Evolutionary conservation across 2,888 invertebrate species (phyloP).

Genomic region (Dicranocentrus wangi): DNA sequence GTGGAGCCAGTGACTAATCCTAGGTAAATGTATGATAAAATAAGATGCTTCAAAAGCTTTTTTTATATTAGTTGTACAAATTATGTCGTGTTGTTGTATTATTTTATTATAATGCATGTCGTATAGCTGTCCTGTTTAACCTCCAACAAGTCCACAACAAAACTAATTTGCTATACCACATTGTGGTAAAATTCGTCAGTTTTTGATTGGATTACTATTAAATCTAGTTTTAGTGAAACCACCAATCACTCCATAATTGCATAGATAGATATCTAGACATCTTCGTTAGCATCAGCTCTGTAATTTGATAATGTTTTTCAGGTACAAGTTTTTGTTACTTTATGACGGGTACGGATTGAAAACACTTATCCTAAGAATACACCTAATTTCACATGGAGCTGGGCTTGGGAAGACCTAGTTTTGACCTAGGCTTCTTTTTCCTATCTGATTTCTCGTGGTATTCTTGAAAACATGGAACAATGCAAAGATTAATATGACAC

Average conservation of each 20-base stretch:
- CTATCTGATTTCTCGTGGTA: conserved; percentile 81
- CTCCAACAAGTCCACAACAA: too few relatives aligned
- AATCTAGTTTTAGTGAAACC: too few relatives aligned
- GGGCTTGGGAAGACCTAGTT: conserved; percentile 76
- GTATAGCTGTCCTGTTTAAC: too few relatives aligned
- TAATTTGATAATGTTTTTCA: neutral
- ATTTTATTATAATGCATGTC: too few relatives aligned
- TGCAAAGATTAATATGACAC: conserved; percentile 90
- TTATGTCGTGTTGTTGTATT: too few relatives aligned
- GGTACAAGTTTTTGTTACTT: conserved; percentile 40
- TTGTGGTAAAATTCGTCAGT: too few relatives aligned
- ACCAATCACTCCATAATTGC: too few relatives aligned
- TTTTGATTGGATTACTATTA: too few relatives aligned
- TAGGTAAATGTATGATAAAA: neutral
- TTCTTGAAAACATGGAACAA: conserved; percentile 91
- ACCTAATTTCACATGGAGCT: conserved; percentile 75
- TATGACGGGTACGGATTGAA: neutral
- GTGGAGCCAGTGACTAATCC: conserved; percentile 14
- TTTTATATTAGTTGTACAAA: too few relatives aligned
- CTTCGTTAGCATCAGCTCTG: conserved; percentile 3
- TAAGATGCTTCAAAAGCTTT: neutral
- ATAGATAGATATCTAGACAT: too few relatives aligned
- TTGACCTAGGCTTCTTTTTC: conserved; percentile 74
- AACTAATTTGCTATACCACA: too few relatives aligned
- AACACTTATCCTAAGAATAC: neutral